Base-by-base conservation (phyloP, 2,113 vertebrate genomes). In the Gallinago media region DNA sequence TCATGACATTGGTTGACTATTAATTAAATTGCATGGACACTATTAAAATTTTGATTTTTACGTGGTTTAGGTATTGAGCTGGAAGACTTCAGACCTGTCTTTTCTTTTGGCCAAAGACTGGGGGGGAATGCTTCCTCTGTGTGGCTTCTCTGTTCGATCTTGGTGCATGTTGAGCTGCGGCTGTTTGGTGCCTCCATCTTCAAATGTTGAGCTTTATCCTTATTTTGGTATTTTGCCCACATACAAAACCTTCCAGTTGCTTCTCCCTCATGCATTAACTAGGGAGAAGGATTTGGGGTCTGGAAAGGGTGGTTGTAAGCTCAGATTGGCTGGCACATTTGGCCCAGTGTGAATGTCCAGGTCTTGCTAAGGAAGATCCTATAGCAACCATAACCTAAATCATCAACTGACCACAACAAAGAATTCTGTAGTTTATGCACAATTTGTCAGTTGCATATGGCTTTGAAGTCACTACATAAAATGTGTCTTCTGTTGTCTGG, bases 391-490 rank as follows among this genome's bases (percentile, higher is more conserved):
- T 27, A 47, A 25, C 3, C 42, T 79, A 56, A 88, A 50, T 44
- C 21, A 11, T 29, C 49, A 77, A 22, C 44, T 78, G 70, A 25
- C 21, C 29, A 6, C 74, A 56, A 4, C 11, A n/a, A 49, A 52
- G 32, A 46, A 75, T 8, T 59, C 15, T 89, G 26, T 72, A 65
- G 47, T 31, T 73, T 61, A 55, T 0, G 0, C 40, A 34, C 59
- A 32, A 1, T 52, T 68, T 68, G 8, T 0, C 2, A 72, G 26
- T 61, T 94, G 31, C 5, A 8, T 19, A 1, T 3, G 6, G 22
- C 54, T 85, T 90, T 70, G 49, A 65, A 76, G 49, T 67, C 76
- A n/a, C 62, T 90, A 14, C 9, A 3, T 54, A n/a, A 56, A 10
- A 44, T 52, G 61, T 72, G 23, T 52, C 77, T 73, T 73, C 70